Evolutionary conservation across 2,797 vertebrate genomes (phyloP), one percentile per base, ranked within the genome.

Genomic region (Pitangus sulphuratus): DNA sequence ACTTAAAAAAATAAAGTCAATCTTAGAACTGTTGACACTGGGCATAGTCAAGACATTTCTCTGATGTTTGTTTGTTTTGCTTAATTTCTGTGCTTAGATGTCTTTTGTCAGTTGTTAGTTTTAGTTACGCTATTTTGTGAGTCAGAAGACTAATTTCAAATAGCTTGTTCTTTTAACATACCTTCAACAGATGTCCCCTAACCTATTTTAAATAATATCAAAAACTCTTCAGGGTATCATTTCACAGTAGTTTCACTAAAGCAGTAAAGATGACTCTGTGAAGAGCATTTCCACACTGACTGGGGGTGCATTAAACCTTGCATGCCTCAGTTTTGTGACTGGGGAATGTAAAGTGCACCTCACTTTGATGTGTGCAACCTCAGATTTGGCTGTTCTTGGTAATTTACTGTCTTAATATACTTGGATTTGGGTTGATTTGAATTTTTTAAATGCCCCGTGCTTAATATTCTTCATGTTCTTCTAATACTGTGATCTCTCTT

Each of bases 401-500:
- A 28, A 60, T 45, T 57, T 65, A 28, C 31, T 81, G n/a, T 80
- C 50, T 74, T 51, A 81, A 40, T 86, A 47, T 57, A 69, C 0
- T 44, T 75, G 40, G n/a, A 30, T 86, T 84, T 54, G 75, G 48
- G 24, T 42, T 47, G 10, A 24, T 94, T 33, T 70, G 33, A 47
- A 8, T 56, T 53, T 91, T 61, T 42, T n/a, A 47, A 79, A 50
- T 95, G 30, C 12, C 18, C 5, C 6, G 3, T 84, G 71, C 10
- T 81, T 85, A 39, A 48, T 84, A 8, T 12, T 74, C 13, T 58
- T 89, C 22, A 8, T 5, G 3, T 58, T 71, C 31, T 85, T 86
- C 58, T 90, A 87, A 97, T 86, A 40, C 70, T 62, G 4, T 94
- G 87, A 84, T 80, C 4, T 83, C 19, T 86, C 37, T 96, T 76